These are phyloP conservation scores for Hirudinaria manillensis DNA, from an alignment of 2,888 invertebrate species.

Conservation along the genomic window DNA sequence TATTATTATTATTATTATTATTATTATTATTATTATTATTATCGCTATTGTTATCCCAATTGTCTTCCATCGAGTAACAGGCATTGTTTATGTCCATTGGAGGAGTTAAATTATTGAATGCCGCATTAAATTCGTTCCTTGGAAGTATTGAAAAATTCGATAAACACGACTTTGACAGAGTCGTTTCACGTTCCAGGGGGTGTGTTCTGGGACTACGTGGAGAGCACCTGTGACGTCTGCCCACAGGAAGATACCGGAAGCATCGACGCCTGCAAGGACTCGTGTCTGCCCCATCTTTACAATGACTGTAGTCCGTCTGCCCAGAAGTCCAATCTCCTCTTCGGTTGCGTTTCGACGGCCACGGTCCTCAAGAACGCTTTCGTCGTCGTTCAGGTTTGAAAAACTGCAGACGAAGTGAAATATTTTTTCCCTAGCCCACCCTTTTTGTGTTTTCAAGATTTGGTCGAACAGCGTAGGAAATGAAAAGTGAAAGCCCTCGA, in stretches of 20 bases:
- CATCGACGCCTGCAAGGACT: constrained; percentile 34
- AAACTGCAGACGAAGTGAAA: background rate
- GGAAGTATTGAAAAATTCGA: background rate
- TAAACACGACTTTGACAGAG: background rate
- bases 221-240: constrained; percentile 22
- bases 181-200: background rate
- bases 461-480: background rate
- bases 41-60: too few species aligned
- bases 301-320: constrained; percentile 37
- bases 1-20: too few species aligned
- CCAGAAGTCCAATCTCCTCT: constrained; percentile 39
- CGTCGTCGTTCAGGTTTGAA: constrained; percentile 54
- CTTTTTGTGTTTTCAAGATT: background rate
- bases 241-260: background rate
- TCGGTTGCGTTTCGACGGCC: constrained; percentile 44
- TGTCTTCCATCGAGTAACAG: too few species aligned
- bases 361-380: constrained; percentile 52
- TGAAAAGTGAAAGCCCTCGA: background rate
- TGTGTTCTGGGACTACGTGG: constrained; percentile 29
- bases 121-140: background rate
- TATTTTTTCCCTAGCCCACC: background rate
- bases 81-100: too few species aligned
- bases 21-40: too few species aligned
- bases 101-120: too few species aligned
- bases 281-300: constrained; percentile 37